Base-by-base conservation (phyloP, 2,888 invertebrate genomes). In the Drosophila koepferae region DNA sequence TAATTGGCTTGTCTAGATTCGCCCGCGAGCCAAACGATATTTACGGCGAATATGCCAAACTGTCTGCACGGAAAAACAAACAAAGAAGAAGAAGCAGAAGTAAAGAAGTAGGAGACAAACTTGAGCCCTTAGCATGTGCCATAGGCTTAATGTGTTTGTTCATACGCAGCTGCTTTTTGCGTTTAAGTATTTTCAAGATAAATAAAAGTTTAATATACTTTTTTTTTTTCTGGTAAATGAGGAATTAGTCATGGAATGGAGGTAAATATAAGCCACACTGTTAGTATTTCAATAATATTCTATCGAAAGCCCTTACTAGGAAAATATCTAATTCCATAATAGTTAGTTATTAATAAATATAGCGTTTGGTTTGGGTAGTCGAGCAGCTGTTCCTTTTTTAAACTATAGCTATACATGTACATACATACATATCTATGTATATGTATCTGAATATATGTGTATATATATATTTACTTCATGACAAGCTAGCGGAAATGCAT, bases 1-100 rank as follows among this genome's bases (percentile, higher is more conserved):
- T 71, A 86, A 77, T 82, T 82, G 86, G 77, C 77, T 69, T 83
- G 69, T 66, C 64, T 71, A 80, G 53, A 79, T 68, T 60, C 34
- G 65, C 46, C 74, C 72, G 60, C 41, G 43, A 46, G 72, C 18
- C 43, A 23, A 61, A 59, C 18, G 36, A 61, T 63, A 43, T 48
- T 62, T 51, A 55, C 54, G 44, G 66, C 63, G 49, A 70, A 78
- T 67, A 68, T 79, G 70, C 75, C 80, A 85, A 74, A 60, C 60
- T 66, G 65, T 64, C 78, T 83, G 67, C 49, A 60, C 49, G 18
- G 49, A 38, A 38, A 8, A n/a, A 12, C 12, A 62, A 23, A 62
- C n/a, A 48, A 28, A 9, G 14, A 16, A 40, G 23, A 23, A 28
- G 28, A 23, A 48, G 14, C 38, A n/a, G 14, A 16, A 23, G n/a